Evolutionary conservation across 2,113 vertebrate genomes (phyloP).

Genomic region (Bos javanicus): DNA sequence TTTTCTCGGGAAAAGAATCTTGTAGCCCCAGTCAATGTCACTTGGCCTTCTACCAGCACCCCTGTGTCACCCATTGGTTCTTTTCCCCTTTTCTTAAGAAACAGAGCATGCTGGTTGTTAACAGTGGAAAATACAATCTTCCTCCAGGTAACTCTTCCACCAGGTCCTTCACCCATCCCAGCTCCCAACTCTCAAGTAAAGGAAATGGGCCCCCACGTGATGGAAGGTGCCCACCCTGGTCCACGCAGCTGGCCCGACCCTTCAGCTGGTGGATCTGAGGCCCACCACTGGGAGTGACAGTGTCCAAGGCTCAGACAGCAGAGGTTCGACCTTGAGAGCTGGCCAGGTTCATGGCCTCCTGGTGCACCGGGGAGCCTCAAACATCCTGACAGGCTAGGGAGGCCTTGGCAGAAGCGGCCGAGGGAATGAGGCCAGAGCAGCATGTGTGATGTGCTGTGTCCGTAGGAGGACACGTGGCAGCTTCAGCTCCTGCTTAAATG

Average conservation of each 20-base stretch:
- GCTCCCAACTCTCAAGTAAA: not conserved
- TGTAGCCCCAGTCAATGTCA: accelerated
- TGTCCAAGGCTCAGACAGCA: not conserved
- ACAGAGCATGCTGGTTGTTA: not conserved
- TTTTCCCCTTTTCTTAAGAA: not conserved
- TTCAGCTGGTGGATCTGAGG: not conserved
- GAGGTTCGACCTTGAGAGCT: not conserved
- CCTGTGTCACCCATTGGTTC: not conserved
- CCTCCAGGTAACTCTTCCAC: not conserved
- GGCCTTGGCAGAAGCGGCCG: not conserved
- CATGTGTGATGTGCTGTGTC: not conserved
- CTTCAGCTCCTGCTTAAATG: not conserved
- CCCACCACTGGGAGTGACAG: not conserved
- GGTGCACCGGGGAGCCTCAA: accelerated
- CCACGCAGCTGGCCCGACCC: not conserved
- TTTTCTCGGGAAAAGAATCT: not conserved
- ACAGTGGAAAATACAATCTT: not conserved
- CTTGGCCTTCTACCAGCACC: not conserved
- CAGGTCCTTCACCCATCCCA: not conserved
- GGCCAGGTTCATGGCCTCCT: accelerated
- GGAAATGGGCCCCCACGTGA: not conserved
- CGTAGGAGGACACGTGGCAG: not conserved
- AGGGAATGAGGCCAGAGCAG: not conserved
- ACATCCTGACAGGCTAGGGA: not conserved
- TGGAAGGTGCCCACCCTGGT: not conserved